Evolutionary conservation across 2,113 vertebrate genomes (phyloP).

Genomic region (Lepidothrix coronata): DNA sequence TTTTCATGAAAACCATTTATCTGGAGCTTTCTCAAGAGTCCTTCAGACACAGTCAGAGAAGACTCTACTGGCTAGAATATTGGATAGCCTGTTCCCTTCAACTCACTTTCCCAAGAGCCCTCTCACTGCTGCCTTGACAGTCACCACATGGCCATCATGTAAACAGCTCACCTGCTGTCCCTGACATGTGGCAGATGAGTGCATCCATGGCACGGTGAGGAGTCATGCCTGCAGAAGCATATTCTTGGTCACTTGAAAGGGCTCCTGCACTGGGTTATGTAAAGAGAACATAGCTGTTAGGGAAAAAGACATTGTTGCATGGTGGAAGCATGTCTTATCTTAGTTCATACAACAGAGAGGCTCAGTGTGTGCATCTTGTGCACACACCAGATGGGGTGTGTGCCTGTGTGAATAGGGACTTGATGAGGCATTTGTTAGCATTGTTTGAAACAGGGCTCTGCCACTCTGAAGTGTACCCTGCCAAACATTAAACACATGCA

Average conservation of each 20-base stretch:
- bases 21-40: not conserved
- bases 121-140: not conserved
- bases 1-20: not conserved
- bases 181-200: rapidly evolving
- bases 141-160: rapidly evolving
- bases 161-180: not conserved
- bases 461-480: not conserved
- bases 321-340: not conserved
- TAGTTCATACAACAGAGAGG: not conserved
- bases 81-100: not conserved
- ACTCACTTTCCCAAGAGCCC: not conserved
- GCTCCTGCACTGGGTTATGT: rapidly evolving
- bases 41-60: not conserved
- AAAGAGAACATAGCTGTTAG: not conserved
- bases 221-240: rapidly evolving
- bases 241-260: not conserved
- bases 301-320: rapidly evolving
- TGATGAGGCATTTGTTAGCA: not conserved
- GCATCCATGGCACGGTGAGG: rapidly evolving
- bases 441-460: not conserved
- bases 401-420: not conserved
- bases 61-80: not conserved
- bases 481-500: not conserved
- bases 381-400: not conserved
- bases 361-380: too few relatives aligned